Conservation (phyloP, 1,140 invertebrate species). For the Anoplophora glabripennis region DNA sequence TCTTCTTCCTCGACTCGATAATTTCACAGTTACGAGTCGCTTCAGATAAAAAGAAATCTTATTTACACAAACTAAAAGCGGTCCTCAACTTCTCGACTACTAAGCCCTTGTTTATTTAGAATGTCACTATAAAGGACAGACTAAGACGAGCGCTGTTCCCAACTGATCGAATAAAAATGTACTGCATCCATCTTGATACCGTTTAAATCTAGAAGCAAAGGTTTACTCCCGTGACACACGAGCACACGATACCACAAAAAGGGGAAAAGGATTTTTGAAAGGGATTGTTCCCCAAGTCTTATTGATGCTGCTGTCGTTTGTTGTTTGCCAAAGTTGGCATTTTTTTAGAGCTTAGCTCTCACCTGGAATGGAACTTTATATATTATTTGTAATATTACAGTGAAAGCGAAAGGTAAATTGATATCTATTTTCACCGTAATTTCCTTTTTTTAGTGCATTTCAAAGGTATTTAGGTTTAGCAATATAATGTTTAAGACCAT, state of each 20-base stretch:
- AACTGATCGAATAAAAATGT: constrained; percentile 20
- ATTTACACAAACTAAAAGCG: constrained; percentile 17
- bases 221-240: constrained; percentile 2
- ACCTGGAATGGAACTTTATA: no score
- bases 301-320: not conserved
- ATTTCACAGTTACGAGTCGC: constrained; percentile 1
- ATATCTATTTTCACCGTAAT: no score
- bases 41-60: constrained; percentile 14
- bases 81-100: constrained; percentile 12
- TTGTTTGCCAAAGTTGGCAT: constrained; percentile 1
- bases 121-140: constrained; percentile 19
- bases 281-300: not conserved
- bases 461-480: no score
- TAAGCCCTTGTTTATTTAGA: constrained; percentile 20
- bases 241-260: constrained; percentile 2
- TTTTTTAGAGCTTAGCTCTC: not conserved
- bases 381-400: no score
- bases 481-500: no score
- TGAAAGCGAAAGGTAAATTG: no score
- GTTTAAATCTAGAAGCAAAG: not conserved
- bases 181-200: constrained; percentile 17
- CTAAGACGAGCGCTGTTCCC: constrained; percentile 8
- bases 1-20: no score
- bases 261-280: not conserved
- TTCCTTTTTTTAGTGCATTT: no score